phyloP scores from a whole-genome alignment of 37 sponge, comb jelly and placozoan species.

The Eunapius fragilis region DNA sequence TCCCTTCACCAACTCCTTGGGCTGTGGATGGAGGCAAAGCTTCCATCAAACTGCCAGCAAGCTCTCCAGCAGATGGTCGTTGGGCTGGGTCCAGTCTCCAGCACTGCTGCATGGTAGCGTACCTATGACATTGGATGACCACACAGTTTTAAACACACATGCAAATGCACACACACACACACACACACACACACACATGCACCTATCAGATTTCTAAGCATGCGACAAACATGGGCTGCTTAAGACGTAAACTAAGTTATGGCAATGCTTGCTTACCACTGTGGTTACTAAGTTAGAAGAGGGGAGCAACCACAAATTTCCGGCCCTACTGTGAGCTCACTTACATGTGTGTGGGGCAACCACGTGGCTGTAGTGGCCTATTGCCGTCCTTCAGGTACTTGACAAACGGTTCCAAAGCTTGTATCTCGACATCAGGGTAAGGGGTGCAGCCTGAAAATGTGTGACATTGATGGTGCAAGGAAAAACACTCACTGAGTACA shows the following conservation, averaged over 20 bases:
- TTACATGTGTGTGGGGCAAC: constrained; percentile 61
- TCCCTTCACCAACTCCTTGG: not conserved
- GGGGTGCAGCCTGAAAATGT: constrained; percentile 33
- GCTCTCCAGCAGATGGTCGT: constrained; percentile 35
- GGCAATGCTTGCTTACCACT: no score
- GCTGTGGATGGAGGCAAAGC: not conserved
- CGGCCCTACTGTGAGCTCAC: not conserved
- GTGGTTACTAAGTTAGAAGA: not conserved
- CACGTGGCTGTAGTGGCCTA: constrained; percentile 47
- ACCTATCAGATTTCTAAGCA: not conserved
- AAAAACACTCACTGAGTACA: no score
- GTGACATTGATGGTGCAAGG: not conserved
- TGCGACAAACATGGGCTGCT: not conserved
- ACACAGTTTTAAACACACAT: not conserved
- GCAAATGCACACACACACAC: constrained; percentile 16
- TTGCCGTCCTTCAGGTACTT: constrained; percentile 56
- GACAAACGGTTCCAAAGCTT: constrained; percentile 25
- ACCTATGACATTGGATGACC: not conserved
- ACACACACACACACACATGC: constrained; percentile 4
- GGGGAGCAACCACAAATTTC: not conserved
- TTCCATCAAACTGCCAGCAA: not conserved
- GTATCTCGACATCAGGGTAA: constrained; percentile 31
- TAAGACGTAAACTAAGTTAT: no score
- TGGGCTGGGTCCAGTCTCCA: constrained; percentile 39
- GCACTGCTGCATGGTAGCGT: constrained; percentile 31